Base-by-base conservation (phyloP, 2,113 vertebrate species). In the Calonectris borealis region DNA sequence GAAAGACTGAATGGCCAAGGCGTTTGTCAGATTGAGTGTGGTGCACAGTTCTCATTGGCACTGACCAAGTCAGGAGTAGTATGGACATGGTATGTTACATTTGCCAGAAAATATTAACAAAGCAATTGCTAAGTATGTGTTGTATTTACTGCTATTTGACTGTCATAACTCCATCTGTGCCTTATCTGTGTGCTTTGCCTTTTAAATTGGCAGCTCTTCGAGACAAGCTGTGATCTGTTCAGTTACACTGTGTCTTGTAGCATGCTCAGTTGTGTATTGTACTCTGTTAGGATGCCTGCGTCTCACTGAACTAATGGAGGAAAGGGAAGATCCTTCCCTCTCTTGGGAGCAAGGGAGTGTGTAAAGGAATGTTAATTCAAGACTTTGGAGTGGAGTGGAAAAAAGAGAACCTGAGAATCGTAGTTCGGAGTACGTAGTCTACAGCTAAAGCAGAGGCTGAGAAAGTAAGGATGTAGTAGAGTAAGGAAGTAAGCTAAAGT, bases 61-160 rank as follows among this genome's bases (percentile, higher is more conserved):
- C 98, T 99, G 85, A 99, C 99, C 61, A 99, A 99, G 94, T 99
- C 99, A 18, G 99, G 99, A 96, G 99, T 99, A 78, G 99, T 99
- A 27, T 99, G 99, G 99, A 99, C 99, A 26, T 99, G 99, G 99
- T 99, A 98, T 9, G 98, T 97, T 66, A 15, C 27, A 3, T 10
- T 77, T 84, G 21, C 29, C 31, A 54, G 38, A 27, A 58, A 72
- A 14, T 69, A 46, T 40, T 86, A 54, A 61, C 27, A 77, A 73
- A 85, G 29, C 29, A 77, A 12, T 83, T 71, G 44, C 15, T 29
- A 52, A 76, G 20, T 61, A 0, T 52, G 7, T 54, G 34, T 36
- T 84, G 19, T 44, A 25, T 73, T 88, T 81, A 48, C 38, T 92
- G 55, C 10, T 58, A 0, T 68, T 89, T 6, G 32, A 40, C 60